Evolutionary conservation across 2,888 invertebrate genomes (phyloP), one percentile per base, ranked within the genome.

Genomic region (Melinopterus prodromus): DNA sequence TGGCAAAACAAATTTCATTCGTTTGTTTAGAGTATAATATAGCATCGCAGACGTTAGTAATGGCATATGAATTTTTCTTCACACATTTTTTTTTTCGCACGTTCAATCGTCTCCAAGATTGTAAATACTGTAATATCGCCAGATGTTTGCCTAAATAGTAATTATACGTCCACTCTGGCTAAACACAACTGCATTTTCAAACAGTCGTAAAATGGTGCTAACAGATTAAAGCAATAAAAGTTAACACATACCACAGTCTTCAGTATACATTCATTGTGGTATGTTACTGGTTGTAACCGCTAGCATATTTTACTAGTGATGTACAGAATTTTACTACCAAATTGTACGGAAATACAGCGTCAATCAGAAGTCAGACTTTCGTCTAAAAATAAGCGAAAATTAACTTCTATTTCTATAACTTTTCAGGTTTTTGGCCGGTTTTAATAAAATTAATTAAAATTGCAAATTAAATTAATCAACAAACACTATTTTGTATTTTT

Each of bases 221-320:
- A 71, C 53, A 78, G 78, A 72, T 78, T 78, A 78, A 72, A 72
- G 78, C 78, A 78, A 78, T 72, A 78, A 78, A 78, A 26, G 16
- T 78, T 78, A 78, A 53, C 53, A 53, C 12, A 53, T 53, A 53
- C 53, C 26, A 26, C 26, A 26, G 26, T 26, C 2, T 26, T 9
- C 53, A 9, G 5, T 12, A 53, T 12, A 12, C 53, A 53, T 7
- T 12, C 7, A 53, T 53, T 53, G 53, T 53, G 53, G 12, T 12
- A 53, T 53, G 53, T 26, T 26, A 26, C 26, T 26, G 26, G 1
- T 26, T 26, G 26, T 26, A 26, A 2, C 26, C 26, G 3, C 26
- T 1, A 26, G 26, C 1, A 26, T 26, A 26, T 26, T 26, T 26
- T 26, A 26, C 26, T 26, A 26, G 2, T 1, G 26, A 26, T 26